Evolutionary conservation across 1,140 invertebrate species (phyloP), one percentile per base, ranked within the genome.

Genomic region (Pseudomyrmex gracilis): DNA sequence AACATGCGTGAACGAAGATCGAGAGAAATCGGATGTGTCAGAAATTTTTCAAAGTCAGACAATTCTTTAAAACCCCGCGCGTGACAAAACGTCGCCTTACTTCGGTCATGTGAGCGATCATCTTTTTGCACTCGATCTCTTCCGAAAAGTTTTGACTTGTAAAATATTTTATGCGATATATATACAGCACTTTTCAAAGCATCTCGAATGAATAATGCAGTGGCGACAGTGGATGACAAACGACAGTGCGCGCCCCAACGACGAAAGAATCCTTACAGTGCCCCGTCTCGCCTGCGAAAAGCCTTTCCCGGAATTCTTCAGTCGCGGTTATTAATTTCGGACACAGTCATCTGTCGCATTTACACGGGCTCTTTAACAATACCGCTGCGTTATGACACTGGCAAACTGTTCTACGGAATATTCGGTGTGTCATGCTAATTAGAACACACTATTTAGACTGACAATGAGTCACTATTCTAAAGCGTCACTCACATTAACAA

Each of bases 321-420:
- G 20, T 17, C 63, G 51, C 20, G 34, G 53, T 78, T 78, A 78
- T 78, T 78, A 78, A 78, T 78, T 78, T 70, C 66, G 53, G 43
- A 78, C 76, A 15, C 7, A 34, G 34, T 49, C 20, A 45, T 22
- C 47, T 34, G 49, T 13, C 49, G 7, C 58, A 12, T 49, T 76
- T 57, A 22, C 17, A 20, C 10, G 9, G 15, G 17, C 2, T 53
- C 17, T 43, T 24, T 34, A 70, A 78, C 74, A 78, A 68, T 78
- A 20, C 12, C 47, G n/a, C 34, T 2, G 45, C 47, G 24, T 34
- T 15, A 13, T 7, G 24, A 57, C 34, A 12, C 71, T 43, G 22
- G 22, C 34, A 15, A 9, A 20, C 53, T 12, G 15, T 78, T 70
- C 12, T 34, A 34, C 5, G 51, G 64, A 70, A 78, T 71, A 58